Conservation (phyloP, 2,888 invertebrate genomes). For the Matsumyia berberina region DNA sequence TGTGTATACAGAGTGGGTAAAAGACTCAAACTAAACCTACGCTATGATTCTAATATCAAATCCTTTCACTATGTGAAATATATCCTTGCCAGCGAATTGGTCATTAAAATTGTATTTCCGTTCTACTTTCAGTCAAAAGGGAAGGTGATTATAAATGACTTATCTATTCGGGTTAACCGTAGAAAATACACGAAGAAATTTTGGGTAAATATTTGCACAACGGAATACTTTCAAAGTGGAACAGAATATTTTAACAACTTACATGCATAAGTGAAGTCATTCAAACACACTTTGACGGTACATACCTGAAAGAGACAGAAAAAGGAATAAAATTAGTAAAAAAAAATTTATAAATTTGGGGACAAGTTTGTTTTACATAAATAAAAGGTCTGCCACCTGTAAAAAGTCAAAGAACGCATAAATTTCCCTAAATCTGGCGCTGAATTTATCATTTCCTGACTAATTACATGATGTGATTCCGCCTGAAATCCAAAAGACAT, state of each 20-base stretch:
- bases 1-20: constrained; percentile 2
- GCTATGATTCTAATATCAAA: constrained; percentile 35
- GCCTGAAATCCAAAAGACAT: constrained; percentile 5
- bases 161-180: constrained; percentile 59
- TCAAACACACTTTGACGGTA: constrained; percentile 13
- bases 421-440: constrained; percentile 22
- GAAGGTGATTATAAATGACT: constrained; percentile 70
- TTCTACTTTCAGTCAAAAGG: constrained; percentile 49
- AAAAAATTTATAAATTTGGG: too few species aligned
- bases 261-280: constrained; percentile 16
- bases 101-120: constrained; percentile 67
- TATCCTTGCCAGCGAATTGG: constrained; percentile 61
- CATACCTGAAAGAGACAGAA: constrained; percentile 58
- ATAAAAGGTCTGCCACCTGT: constrained; percentile 7
- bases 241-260: constrained; percentile 35
- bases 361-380: not conserved
- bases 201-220: constrained; percentile 51
- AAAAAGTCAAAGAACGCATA: constrained; percentile 21
- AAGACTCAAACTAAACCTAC: constrained; percentile 40
- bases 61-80: constrained; percentile 17
- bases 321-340: constrained; percentile 22
- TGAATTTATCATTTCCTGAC: constrained; percentile 37
- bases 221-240: constrained; percentile 43
- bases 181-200: not conserved
- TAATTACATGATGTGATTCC: constrained; percentile 20